Evolutionary conservation across 2,113 vertebrate species (phyloP).

Genomic region (Rhabdornis inornatus): DNA sequence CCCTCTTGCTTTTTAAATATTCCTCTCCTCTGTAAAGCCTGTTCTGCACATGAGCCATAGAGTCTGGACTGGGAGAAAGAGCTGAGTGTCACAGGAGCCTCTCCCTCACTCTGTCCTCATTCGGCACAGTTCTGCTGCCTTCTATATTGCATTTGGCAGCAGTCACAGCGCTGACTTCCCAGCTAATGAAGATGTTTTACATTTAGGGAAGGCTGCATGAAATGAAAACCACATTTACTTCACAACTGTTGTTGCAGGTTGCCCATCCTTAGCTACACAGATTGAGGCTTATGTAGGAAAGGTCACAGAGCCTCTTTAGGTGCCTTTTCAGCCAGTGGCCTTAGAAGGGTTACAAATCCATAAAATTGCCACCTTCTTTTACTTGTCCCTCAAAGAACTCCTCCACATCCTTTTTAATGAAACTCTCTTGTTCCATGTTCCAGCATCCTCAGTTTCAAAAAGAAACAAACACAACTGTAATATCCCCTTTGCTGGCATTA

Average conservation of each 20-base stretch:
- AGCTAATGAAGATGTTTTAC: constrained; percentile 56
- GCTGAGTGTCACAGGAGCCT: not conserved
- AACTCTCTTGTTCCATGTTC: not conserved
- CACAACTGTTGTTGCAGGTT: not conserved
- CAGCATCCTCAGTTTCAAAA: constrained; percentile 40
- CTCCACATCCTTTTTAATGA: constrained; percentile 41
- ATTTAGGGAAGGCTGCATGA: constrained; percentile 7
- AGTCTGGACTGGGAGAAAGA: not conserved
- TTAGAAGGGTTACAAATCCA: not conserved
- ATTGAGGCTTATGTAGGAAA: not conserved
- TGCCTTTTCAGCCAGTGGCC: not conserved
- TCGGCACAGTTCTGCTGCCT: constrained; percentile 29
- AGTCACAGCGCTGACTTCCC: constrained; percentile 37
- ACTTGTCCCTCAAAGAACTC: not conserved
- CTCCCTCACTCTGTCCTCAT: constrained; percentile 25
- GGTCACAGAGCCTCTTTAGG: not conserved
- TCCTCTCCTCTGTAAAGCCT: not conserved
- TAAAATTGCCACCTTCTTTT: not conserved
- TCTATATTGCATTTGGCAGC: constrained; percentile 51
- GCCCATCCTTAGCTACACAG: not conserved
- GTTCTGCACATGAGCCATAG: not conserved
- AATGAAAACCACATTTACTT: constrained; percentile 52
- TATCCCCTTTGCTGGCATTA: constrained; percentile 19
- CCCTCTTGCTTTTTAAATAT: not conserved
- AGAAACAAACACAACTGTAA: constrained; percentile 19